These are phyloP conservation scores for Enteromius paludinosus DNA, from an alignment of 2,797 vertebrate species.

Conservation along the genomic window DNA sequence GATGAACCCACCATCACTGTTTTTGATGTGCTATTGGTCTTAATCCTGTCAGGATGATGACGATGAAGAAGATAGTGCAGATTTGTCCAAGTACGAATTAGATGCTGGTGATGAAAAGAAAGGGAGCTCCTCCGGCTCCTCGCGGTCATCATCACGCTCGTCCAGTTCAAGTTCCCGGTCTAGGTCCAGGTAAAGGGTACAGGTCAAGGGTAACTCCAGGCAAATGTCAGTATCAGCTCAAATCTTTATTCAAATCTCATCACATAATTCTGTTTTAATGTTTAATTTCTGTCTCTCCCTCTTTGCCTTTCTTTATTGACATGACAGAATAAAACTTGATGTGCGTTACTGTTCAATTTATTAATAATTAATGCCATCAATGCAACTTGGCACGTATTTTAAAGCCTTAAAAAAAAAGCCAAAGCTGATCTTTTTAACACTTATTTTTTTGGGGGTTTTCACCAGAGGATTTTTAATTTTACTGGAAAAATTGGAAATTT, in stretches of 20 bases:
- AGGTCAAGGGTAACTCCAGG: slow-evolving; percentile 99
- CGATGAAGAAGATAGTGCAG: slow-evolving; percentile 81
- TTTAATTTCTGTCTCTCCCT: slow-evolving; percentile 19
- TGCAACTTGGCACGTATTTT: neutral
- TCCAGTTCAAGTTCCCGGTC: slow-evolving; percentile 99
- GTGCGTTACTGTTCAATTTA: neutral
- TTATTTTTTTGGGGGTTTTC: slow-evolving; percentile 4
- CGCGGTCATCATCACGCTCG: slow-evolving; percentile 91
- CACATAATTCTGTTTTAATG: slow-evolving; percentile 46
- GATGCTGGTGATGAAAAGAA: slow-evolving; percentile 88
- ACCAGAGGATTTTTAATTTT: slow-evolving; percentile 28
- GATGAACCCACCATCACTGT: neutral
- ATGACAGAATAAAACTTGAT: neutral
- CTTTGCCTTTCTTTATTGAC: slow-evolving; percentile 44
- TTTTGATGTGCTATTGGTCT: neutral
- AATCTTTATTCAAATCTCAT: slow-evolving; percentile 85
- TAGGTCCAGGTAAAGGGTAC: slow-evolving; percentile 99
- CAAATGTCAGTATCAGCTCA: slow-evolving; percentile 99
- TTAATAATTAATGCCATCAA: neutral
- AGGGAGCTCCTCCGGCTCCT: slow-evolving; percentile 90
- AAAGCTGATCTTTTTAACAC: slow-evolving; percentile 9
- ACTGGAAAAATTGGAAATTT: slow-evolving; percentile 84
- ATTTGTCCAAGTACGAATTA: slow-evolving; percentile 97
- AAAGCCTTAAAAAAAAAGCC: neutral
- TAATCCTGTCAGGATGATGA: slow-evolving; percentile 83